phyloP scores from a whole-genome alignment of 2,113 vertebrate genomes.

The Equus przewalskii region DNA sequence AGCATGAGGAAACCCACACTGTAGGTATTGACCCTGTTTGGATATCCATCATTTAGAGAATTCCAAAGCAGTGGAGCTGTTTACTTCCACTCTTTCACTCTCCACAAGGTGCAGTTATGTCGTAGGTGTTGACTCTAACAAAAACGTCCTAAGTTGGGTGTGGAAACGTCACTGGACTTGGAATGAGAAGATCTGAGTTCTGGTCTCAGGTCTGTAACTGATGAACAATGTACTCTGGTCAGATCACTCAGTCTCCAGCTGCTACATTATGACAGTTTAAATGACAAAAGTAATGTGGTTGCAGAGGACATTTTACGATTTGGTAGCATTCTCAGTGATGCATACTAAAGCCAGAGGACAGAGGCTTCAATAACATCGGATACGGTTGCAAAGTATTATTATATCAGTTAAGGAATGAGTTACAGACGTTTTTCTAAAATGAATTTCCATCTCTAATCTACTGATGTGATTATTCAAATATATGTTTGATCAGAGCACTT shows the following conservation, averaged over 20 bases:
- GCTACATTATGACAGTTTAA: neutral
- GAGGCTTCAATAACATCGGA: neutral
- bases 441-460: neutral
- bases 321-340: neutral
- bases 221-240: neutral
- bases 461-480: neutral
- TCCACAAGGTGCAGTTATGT: too few relatives aligned
- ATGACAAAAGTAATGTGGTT: neutral
- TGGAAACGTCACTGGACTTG: neutral
- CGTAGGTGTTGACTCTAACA: neutral
- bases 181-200: neutral
- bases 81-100: accelerated
- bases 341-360: neutral
- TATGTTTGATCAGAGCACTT: neutral
- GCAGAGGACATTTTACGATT: neutral
- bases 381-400: neutral
- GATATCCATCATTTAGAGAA: neutral
- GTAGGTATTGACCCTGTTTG: neutral
- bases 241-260: neutral
- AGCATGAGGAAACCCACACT: neutral
- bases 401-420: neutral
- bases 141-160: neutral
- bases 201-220: neutral
- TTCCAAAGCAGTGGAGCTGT: neutral
- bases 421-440: neutral